These are phyloP conservation scores for Phrynocephalus versicolor DNA, from an alignment of 2,113 vertebrate genomes.

Conservation along the genomic window DNA sequence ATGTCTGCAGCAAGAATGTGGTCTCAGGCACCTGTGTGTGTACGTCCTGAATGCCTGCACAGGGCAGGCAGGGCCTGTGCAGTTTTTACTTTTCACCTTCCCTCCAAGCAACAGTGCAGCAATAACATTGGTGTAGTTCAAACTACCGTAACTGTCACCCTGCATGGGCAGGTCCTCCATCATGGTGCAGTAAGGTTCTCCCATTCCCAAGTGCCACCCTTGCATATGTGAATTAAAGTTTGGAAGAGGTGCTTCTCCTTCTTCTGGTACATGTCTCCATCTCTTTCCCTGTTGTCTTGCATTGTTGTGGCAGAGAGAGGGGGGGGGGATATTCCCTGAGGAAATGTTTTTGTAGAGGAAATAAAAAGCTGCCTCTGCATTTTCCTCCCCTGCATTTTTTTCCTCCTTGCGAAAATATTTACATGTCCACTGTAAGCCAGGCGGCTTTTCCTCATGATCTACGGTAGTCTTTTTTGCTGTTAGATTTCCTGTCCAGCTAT, in stretches of 20 bases:
- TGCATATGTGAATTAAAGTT: neutral
- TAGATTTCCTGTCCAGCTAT: slow-evolving; percentile 46
- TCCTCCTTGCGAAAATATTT: neutral
- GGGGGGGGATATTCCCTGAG: neutral
- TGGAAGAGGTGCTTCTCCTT: neutral
- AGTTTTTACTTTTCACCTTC: no score
- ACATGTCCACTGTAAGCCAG: neutral
- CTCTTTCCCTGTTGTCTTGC: neutral
- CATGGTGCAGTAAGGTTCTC: no score
- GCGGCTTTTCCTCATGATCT: neutral
- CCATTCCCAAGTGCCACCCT: neutral
- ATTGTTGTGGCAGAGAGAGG: neutral
- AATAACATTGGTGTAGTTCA: no score
- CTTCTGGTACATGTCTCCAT: neutral
- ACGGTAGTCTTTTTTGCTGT: slow-evolving; percentile 8
- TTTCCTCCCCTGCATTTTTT: neutral
- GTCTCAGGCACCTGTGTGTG: no score
- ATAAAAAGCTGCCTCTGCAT: neutral
- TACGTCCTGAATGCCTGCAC: no score
- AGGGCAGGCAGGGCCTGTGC: no score
- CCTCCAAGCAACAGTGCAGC: no score
- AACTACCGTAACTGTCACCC: no score
- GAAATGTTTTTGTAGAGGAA: neutral
- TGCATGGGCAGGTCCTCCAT: no score
- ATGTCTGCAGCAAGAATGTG: no score